A percentile compares a stretch with the other conserved stretches of the same genome.
Evolutionary conservation across 2,113 vertebrate genomes (phyloP).

Genomic region (Sander vitreus): DNA sequence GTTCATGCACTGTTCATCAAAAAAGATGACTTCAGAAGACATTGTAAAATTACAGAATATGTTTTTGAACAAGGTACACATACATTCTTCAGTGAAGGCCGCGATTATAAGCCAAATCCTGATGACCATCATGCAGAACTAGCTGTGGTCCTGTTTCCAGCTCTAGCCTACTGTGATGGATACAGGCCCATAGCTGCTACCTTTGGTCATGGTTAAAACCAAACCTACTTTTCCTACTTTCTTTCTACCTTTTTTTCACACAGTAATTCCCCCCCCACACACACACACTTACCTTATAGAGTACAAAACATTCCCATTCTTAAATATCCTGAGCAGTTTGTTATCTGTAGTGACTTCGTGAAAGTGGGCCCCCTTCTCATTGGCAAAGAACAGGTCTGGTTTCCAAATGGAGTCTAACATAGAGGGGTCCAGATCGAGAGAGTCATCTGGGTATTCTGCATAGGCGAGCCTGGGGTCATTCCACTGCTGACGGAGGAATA

Average conservation of each 20-base stretch:
- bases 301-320: slow-evolving; percentile 97
- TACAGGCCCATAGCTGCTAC: too few relatives aligned
- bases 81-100: not conserved
- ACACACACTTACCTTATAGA: slow-evolving; percentile 90
- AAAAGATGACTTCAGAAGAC: not conserved
- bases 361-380: slow-evolving; percentile 98
- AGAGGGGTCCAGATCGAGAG: slow-evolving; percentile 96
- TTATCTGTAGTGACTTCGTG: slow-evolving; percentile 98
- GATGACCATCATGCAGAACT: not conserved
- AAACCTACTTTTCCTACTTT: too few relatives aligned
- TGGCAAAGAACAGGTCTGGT: slow-evolving; percentile 97
- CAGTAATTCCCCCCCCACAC: too few relatives aligned
- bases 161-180: too few relatives aligned
- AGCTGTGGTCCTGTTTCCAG: too few relatives aligned
- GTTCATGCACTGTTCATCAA: not conserved
- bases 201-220: too few relatives aligned
- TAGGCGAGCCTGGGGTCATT: slow-evolving; percentile 96
- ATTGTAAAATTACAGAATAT: not conserved
- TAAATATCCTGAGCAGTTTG: slow-evolving; percentile 95
- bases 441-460: slow-evolving; percentile 97
- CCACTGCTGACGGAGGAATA: slow-evolving; percentile 98
- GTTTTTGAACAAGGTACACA: not conserved
- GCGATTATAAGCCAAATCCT: not conserved
- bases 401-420: slow-evolving; percentile 99
- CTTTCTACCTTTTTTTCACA: too few relatives aligned